Percentiles rank a stretch among this genome's conserved stretches.
These are phyloP conservation scores for Rhynchopsitta pachyrhyncha DNA, from an alignment of 2,113 vertebrate genomes.

Conservation along the genomic window DNA sequence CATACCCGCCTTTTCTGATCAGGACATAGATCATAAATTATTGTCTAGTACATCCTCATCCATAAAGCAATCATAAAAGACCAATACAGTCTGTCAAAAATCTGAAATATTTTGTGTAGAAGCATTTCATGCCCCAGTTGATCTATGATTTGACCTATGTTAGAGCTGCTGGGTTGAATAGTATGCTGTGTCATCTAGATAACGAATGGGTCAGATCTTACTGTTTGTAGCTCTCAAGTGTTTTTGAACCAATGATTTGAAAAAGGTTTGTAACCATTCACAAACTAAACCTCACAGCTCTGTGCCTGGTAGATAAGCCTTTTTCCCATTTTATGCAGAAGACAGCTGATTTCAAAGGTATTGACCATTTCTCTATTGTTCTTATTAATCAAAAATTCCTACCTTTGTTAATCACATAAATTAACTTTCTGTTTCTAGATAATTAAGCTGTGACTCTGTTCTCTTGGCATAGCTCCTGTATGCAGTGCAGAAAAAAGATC, in stretches of 20 bases:
- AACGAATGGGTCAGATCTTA: not conserved
- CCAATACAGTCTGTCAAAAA: not conserved
- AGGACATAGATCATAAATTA: not conserved
- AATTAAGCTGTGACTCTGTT: not conserved
- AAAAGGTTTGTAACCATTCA: not conserved
- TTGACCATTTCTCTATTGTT: not conserved
- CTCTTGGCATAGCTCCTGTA: not conserved
- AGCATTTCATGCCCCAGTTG: not conserved
- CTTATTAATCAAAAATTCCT: not conserved
- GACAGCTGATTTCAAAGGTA: not conserved
- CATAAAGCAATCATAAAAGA: not conserved
- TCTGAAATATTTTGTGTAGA: not conserved
- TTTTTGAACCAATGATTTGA: not conserved
- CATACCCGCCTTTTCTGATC: not conserved
- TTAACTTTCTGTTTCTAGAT: not conserved
- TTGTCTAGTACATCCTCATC: not conserved
- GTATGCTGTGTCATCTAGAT: not conserved
- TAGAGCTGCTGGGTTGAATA: not conserved
- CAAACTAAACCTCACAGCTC: not conserved
- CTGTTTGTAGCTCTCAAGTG: not conserved
- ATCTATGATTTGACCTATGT: not conserved
- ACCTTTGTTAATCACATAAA: not conserved
- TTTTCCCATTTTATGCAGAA: not conserved
- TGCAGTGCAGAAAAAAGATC: not conserved
- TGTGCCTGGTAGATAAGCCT: not conserved